Evolutionary conservation across 2,113 vertebrate species (phyloP).

Genomic region (Leptobrachium ailaonicum): DNA sequence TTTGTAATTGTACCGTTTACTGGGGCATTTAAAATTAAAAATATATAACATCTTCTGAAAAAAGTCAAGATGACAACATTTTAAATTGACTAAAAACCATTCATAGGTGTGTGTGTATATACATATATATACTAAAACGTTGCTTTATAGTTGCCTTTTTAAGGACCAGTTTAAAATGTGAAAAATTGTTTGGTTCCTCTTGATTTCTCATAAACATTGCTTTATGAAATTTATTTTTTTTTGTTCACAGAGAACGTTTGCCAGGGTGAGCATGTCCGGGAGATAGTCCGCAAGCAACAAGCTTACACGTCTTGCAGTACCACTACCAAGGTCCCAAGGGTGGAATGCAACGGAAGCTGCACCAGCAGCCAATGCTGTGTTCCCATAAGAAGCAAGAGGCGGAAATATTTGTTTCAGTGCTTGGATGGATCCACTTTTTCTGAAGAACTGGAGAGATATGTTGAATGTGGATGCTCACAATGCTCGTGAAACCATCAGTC

Average conservation of each 20-base stretch:
- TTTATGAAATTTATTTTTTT: background rate
- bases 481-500: slow-evolving; percentile 69
- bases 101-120: too few species aligned
- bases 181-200: too few species aligned
- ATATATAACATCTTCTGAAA: too few species aligned
- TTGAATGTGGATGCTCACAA: slow-evolving; percentile 88
- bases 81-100: too few species aligned
- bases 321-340: slow-evolving; percentile 76
- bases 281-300: slow-evolving; percentile 84
- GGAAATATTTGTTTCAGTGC: slow-evolving; percentile 92
- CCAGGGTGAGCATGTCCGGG: slow-evolving; percentile 84
- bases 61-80: too few species aligned
- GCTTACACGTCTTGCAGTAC: slow-evolving; percentile 78
- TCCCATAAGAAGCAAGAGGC: slow-evolving; percentile 81
- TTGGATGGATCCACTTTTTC: slow-evolving; percentile 85
- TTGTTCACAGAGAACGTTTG: slow-evolving; percentile 75
- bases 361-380: slow-evolving; percentile 80
- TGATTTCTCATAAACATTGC: too few species aligned
- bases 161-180: too few species aligned
- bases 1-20: too few species aligned
- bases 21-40: too few species aligned
- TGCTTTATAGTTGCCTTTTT: too few species aligned
- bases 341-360: slow-evolving; percentile 83
- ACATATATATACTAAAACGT: too few species aligned
- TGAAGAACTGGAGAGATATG: slow-evolving; percentile 88